Evolutionary conservation across 2,113 vertebrate species (phyloP).

Genomic region (Pogona vitticeps): DNA sequence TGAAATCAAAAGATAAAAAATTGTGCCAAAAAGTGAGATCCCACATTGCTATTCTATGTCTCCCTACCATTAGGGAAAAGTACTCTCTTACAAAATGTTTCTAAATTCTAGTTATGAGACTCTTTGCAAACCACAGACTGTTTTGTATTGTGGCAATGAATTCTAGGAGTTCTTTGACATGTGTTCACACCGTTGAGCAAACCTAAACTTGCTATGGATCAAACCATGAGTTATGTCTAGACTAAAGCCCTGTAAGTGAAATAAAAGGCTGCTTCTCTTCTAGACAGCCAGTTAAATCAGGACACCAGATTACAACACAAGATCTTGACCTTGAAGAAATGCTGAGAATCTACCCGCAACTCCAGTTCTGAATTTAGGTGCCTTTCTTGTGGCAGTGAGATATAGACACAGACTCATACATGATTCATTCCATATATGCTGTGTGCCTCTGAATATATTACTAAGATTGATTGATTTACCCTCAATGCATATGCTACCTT

Average conservation of each 20-base stretch:
- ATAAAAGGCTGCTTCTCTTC: background rate
- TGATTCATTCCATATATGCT: background rate
- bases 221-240: conserved; percentile 25
- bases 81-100: background rate
- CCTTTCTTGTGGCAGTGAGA: background rate
- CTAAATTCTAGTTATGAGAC: background rate
- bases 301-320: background rate
- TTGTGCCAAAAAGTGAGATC: background rate
- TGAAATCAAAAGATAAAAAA: background rate
- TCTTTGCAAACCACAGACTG: background rate
- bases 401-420: background rate
- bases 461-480: background rate
- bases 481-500: background rate
- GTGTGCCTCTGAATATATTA: background rate
- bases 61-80: background rate
- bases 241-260: conserved; percentile 13
- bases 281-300: fast-evolving
- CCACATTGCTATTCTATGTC: background rate
- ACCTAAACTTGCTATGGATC: conserved; percentile 8
- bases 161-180: background rate
- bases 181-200: background rate
- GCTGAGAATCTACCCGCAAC: background rate
- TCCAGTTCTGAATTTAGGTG: background rate
- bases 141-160: background rate
- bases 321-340: background rate